phyloP scores from a whole-genome alignment of 2,113 vertebrate species.

The Brachyistius frenatus region DNA sequence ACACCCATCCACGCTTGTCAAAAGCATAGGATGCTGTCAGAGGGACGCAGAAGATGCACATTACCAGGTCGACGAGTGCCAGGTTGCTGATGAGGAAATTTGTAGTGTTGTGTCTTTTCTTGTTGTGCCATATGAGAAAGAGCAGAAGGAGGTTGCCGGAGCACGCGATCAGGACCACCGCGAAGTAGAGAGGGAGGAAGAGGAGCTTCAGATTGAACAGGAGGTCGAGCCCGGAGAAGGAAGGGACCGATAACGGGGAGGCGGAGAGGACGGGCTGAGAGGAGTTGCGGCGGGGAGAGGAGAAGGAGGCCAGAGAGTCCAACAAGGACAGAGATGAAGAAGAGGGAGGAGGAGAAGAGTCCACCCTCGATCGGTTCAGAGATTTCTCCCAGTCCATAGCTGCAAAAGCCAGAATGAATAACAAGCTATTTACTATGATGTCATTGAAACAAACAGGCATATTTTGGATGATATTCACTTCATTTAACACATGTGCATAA shows the following conservation, averaged over 20 bases:
- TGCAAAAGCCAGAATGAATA: conserved; percentile 13
- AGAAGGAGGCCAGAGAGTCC: conserved; percentile 6
- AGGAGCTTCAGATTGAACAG: conserved; percentile 86
- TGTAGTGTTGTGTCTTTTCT: conserved; percentile 90
- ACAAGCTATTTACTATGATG: neutral
- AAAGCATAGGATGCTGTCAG: conserved; percentile 90
- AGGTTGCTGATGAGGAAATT: conserved; percentile 92
- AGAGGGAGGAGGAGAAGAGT: conserved; percentile 39
- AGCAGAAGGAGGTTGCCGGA: conserved; percentile 88
- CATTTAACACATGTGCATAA: neutral
- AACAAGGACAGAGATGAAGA: conserved; percentile 19
- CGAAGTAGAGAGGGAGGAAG: conserved; percentile 88
- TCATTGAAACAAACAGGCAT: neutral
- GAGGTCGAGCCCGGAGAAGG: conserved; percentile 87
- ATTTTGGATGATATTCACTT: neutral
- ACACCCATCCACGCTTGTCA: conserved; percentile 88
- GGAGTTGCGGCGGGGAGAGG: conserved; percentile 53
- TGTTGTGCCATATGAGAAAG: conserved; percentile 88
- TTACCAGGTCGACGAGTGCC: conserved; percentile 87
- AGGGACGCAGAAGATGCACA: conserved; percentile 90
- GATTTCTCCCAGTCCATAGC: conserved; percentile 67
- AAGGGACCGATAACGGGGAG: conserved; percentile 41
- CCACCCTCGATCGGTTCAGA: conserved; percentile 62
- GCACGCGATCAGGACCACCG: conserved; percentile 85
- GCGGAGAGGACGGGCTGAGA: conserved; percentile 47